Base-by-base conservation (phyloP, 92 coral and sea anemone species). In the Diadumene lineata region DNA sequence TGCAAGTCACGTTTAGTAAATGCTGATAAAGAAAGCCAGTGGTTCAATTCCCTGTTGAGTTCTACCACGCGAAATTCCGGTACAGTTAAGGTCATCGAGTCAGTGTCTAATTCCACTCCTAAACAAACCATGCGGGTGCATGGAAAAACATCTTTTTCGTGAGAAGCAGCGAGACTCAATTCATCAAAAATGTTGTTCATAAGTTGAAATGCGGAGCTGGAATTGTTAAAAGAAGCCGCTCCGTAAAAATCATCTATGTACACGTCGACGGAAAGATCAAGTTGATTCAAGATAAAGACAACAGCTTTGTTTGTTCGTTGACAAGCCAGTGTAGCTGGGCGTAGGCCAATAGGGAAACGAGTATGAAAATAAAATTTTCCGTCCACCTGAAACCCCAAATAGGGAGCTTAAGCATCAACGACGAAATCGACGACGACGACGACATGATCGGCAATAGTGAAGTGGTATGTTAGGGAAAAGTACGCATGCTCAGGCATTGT, bases 161-260 rank as follows among this genome's bases (percentile, higher is more conserved):
- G 70, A 18, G 76, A 84, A 27, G 85, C 84, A 29, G 55, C 64
- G n/a, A 79, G 58, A 38, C 89, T 85, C 26, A 85, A 72, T 43
- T 85, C 85, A 44, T 60, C 26, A 38, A 78, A 83, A 22, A 83
- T 17, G 25, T 55, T 43, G 22, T 72, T 78, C 76, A 84, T 79
- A 62, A 61, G 74, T 43, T 61, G 53, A 66, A 85, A 85, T 17
- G 74, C 69, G 1, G 43, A 34, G 17, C 22, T 29, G 3, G 89
- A 64, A 50, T 50, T 60, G 2, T 68, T 70, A 68, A 31, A 68
- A 1, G 7, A 32, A 19, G 80, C 90, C 4, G 66, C 90, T 22
- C 86, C 80, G 43, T 82, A 78, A 21, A 80, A 80, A 60, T 85
- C 79, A n/a, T 85, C 79, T 58, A 68, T 70, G 70, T 74, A 77